A percentile compares a stretch with the other conserved stretches of the same genome.
Evolutionary conservation across 2,797 vertebrate species (phyloP).

Genomic region (Remorina albescens): DNA sequence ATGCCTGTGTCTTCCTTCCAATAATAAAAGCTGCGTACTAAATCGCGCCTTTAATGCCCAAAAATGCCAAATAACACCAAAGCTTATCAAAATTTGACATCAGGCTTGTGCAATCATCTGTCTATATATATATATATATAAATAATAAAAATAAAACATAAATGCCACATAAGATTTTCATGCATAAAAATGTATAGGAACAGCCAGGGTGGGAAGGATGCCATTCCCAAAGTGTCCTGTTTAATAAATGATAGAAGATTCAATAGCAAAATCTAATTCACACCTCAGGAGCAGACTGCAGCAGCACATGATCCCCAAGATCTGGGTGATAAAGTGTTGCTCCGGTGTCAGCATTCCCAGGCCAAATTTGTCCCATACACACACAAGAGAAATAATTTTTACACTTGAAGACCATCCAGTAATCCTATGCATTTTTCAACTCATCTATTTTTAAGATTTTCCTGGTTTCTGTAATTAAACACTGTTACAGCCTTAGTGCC

Average conservation of each 20-base stretch:
- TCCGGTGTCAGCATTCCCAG: slow-evolving; percentile 2
- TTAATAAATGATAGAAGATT: slow-evolving; percentile 34
- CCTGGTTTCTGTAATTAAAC: not conserved
- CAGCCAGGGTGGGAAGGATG: not conserved
- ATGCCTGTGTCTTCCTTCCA: slow-evolving; percentile 23
- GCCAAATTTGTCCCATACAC: not conserved
- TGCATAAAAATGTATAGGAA: not conserved
- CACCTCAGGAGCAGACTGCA: slow-evolving; percentile 47
- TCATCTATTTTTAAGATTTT: not conserved
- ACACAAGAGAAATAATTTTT: not conserved
- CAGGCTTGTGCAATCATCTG: slow-evolving; percentile 3
- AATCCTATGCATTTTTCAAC: not conserved
- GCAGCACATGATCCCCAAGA: slow-evolving; percentile 20
- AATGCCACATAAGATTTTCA: slow-evolving; percentile 37
- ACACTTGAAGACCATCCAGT: not conserved
- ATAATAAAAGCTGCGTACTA: slow-evolving; percentile 24
- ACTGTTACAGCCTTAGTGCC: too few relatives aligned
- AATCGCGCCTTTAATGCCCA: not conserved
- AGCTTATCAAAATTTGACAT: slow-evolving; percentile 25
- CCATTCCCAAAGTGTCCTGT: slow-evolving; percentile 35
- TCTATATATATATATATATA: slow-evolving; percentile 1
- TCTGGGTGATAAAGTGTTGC: slow-evolving; percentile 3
- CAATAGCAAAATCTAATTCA: slow-evolving; percentile 41
- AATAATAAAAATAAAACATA: slow-evolving; percentile 4
- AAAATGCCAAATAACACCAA: slow-evolving; percentile 9